Evolutionary conservation across 2,888 invertebrate genomes (phyloP), one percentile per base, ranked within the genome.

Genomic region (Tachina lurida): DNA sequence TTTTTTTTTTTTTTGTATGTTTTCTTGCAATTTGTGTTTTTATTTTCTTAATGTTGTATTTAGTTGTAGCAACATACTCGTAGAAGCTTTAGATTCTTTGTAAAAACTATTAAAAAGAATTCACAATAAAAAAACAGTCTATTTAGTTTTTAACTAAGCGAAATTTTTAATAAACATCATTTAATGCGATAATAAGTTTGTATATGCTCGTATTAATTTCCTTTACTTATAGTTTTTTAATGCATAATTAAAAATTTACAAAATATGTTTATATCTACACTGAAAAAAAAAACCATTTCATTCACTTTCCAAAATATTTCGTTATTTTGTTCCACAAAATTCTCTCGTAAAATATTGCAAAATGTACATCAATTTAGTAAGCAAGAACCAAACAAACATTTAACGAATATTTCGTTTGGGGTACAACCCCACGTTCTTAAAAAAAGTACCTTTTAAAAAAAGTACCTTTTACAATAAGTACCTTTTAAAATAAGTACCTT

Each of bases 141-240:
- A 19, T 10, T n/a, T 52, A 39, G 10, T 39, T 73, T 47, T 60
- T 17, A n/a, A n/a, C n/a, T n/a, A 31, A 39, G 8, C 10, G 9
- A 65, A 76, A 75, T 41, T 49, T 76, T 65, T 77, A 58, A 41
- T 77, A 77, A 67, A 67, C 58, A 47, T 67, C 67, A 67, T 67
- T 77, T 67, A 58, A 49, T 17, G 65, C 60, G 31, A 45, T 67
- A 47, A 70, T 45, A 79, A 39, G 15, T 45, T 79, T 45, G 5
- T 31, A 31, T 7, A 31, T n/a, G n/a, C n/a, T n/a, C n/a, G n/a
- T 1, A 31, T 31, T 31, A 7, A 31, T 71, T 62, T 45, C 47
- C 45, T 58, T 56, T 70, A 56, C 43, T 56, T n/a, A 70, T 7
- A 41, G 43, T 19, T 56, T 70, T 58, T 67, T 41, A n/a, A 45